Conservation (phyloP, 2,888 invertebrate genomes). For the Hyalella azteca region DNA sequence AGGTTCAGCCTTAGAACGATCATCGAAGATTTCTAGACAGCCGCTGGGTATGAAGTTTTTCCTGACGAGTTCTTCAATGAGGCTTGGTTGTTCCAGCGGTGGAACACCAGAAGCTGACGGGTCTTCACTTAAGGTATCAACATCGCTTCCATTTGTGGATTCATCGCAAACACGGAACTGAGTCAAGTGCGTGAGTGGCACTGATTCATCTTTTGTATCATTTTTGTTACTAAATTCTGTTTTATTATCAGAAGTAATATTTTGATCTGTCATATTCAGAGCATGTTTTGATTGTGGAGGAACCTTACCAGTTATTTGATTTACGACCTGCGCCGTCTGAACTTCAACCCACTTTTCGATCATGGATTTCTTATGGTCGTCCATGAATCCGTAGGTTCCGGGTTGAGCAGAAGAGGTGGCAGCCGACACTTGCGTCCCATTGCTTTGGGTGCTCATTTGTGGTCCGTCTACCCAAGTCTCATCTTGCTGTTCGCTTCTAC, state of each 20-base stretch:
- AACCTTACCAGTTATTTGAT: constrained; percentile 63
- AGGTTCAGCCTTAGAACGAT: background rate
- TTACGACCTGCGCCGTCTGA: constrained; percentile 69
- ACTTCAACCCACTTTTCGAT: constrained; percentile 92
- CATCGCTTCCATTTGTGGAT: constrained; percentile 55
- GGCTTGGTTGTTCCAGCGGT: constrained; percentile 48
- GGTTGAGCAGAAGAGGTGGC: constrained; percentile 60
- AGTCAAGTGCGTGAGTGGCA: constrained; percentile 47
- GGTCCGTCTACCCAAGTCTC: constrained; percentile 98
- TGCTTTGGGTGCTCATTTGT: constrained; percentile 67
- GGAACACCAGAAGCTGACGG: constrained; percentile 42
- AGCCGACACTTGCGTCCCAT: constrained; percentile 35
- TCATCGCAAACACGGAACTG: constrained; percentile 56
- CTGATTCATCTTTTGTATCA: background rate
- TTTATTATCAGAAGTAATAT: no score
- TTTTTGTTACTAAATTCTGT: background rate
- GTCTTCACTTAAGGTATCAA: constrained; percentile 57
- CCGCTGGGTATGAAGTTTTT: constrained; percentile 52
- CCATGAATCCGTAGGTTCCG: constrained; percentile 84
- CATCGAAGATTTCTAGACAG: constrained; percentile 26
- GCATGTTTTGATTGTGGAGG: background rate
- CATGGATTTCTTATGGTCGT: constrained; percentile 90
- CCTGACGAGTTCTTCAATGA: constrained; percentile 56
- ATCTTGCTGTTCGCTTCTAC: constrained; percentile 67
- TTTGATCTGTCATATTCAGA: no score